Base-by-base conservation (phyloP, 2,888 invertebrate genomes). In the Apodemia duryi region DNA sequence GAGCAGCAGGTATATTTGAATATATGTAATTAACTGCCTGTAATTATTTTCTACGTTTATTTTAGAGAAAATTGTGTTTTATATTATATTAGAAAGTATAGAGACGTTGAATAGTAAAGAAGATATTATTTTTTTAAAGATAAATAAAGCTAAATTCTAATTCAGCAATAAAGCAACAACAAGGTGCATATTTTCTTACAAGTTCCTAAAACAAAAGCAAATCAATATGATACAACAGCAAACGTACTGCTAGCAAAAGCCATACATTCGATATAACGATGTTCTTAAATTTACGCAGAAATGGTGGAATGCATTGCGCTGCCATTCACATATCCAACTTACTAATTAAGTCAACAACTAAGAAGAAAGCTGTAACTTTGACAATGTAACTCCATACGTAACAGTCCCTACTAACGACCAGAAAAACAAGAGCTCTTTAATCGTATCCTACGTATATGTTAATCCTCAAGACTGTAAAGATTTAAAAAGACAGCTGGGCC, bases 291-390 rank as follows among this genome's bases (percentile, higher is more conserved):
- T 85, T 86, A 84, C 83, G 77, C 75, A 80, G 80, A 81, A 82
- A 81, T 77, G 72, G 74, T 74, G 74, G 79, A 79, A 81, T 76
- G 87, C 91, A 91, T 91, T 91, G 88, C 83, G 78, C 87, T 91
- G 91, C 89, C 91, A 90, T 87, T 91, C 91, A 90, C 90, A 89
- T 91, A 91, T 90, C 90, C 87, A 88, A 81, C 84, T 88, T 84
- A 88, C 90, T 91, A 91, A 91, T 91, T 91, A 91, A 91, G 91
- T 90, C 90, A 88, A 79, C 86, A 82, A 78, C 77, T 79, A 78
- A 83, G 88, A 88, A 88, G 89, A 88, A 85, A 89, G 87, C 87
- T 86, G 83, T 89, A 88, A 88, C 90, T 91, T 89, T 89, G 90
- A 91, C 90, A 88, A 88, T 87, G 85, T 88, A 83, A 72, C 81